Evolutionary conservation across 2,888 invertebrate genomes (phyloP).

Genomic region (Campaea margaritaria): DNA sequence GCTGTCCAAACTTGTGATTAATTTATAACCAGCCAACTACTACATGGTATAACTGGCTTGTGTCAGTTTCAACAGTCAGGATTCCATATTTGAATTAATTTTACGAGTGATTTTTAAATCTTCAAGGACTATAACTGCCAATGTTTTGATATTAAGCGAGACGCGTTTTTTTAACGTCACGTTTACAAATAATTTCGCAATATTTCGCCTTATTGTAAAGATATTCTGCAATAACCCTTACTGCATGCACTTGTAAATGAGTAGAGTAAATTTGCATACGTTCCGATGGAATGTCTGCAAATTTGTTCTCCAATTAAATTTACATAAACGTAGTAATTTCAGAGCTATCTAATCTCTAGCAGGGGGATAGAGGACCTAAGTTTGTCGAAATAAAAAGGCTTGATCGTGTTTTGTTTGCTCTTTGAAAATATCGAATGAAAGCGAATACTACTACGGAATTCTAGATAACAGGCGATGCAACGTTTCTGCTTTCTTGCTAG

Average conservation of each 20-base stretch:
- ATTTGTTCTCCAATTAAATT: no score
- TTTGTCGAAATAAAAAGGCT: neutral
- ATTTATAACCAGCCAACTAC: conserved; percentile 53
- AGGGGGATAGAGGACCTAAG: neutral
- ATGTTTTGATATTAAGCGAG: neutral
- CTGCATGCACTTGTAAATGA: no score
- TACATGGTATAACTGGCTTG: conserved; percentile 18
- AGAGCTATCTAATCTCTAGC: no score
- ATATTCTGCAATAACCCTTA: no score
- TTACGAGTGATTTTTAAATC: conserved; percentile 5
- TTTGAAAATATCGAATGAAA: conserved; percentile 14
- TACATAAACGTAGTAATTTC: no score
- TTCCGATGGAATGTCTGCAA: no score
- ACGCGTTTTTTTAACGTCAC: neutral
- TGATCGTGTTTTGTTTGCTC: neutral
- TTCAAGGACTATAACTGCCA: neutral
- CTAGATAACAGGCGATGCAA: conserved; percentile 29
- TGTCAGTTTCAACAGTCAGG: conserved; percentile 23
- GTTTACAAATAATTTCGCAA: neutral
- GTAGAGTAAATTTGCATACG: no score
- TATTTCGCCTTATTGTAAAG: no score
- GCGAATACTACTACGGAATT: conserved; percentile 19
- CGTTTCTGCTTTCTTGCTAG: conserved; percentile 36
- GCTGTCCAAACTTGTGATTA: conserved; percentile 49
- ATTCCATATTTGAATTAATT: conserved; percentile 16